phyloP scores from a whole-genome alignment of 2,888 invertebrate species.

The Metallyticus violacea region DNA sequence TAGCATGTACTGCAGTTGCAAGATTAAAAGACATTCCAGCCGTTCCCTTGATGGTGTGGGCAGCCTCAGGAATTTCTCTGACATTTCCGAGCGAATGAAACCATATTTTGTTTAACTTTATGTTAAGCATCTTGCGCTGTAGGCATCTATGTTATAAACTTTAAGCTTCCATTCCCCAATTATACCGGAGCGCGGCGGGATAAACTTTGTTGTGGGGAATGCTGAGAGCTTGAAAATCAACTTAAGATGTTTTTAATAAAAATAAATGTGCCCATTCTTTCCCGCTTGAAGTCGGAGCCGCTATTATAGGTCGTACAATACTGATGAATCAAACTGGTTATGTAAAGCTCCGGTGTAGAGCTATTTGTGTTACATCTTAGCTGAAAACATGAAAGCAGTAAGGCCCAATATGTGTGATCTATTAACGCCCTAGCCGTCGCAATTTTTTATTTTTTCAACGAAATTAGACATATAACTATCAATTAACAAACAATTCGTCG shows the following conservation, averaged over 20 bases:
- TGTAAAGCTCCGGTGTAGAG: no score
- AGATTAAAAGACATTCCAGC: background rate
- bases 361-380: no score
- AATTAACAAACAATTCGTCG: no score
- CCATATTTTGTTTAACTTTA: background rate
- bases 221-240: background rate
- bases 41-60: background rate
- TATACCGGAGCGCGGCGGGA: background rate
- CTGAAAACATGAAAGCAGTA: no score
- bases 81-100: background rate
- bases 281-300: background rate
- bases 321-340: background rate
- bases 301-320: background rate
- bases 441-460: no score
- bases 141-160: background rate
- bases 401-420: no score
- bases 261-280: background rate
- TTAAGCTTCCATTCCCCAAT: background rate
- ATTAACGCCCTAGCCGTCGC: no score
- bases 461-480: no score
- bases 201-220: background rate
- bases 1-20: background rate
- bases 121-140: background rate
- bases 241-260: background rate
- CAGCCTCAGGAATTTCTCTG: background rate